A percentile compares a stretch with the other conserved stretches of the same genome.
Conservation (phyloP, 1,140 invertebrate species). For the Hesperophylax magnus region DNA sequence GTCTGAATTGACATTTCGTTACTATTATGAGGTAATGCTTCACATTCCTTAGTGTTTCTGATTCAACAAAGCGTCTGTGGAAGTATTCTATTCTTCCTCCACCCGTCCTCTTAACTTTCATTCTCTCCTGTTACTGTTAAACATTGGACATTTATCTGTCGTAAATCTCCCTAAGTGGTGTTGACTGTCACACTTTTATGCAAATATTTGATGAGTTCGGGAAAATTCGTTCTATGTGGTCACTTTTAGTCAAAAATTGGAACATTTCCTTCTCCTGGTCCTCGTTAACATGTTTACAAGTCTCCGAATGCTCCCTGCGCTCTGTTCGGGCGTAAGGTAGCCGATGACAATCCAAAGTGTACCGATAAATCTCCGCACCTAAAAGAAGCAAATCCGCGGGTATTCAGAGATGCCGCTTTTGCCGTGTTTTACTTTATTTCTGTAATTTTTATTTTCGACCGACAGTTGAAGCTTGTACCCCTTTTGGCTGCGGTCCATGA, state of each 20-base stretch:
- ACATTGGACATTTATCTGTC: conserved; percentile 11
- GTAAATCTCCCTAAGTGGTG: conserved; percentile 20
- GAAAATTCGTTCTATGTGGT: background rate
- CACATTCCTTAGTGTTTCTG: background rate
- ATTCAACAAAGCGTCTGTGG: conserved; percentile 8
- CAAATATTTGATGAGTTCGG: background rate
- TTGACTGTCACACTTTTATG: conserved; percentile 7
- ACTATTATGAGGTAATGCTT: conserved; percentile 5
- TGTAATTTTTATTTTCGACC: conserved; percentile 8
- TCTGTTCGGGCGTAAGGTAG: background rate
- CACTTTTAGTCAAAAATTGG: no score
- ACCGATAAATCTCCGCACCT: background rate
- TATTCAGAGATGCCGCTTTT: background rate
- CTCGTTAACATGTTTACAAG: conserved; percentile 1
- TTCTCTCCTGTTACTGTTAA: conserved; percentile 9
- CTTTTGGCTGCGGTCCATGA: conserved; percentile 30
- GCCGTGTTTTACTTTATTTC: conserved; percentile 3
- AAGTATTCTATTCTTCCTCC: background rate
- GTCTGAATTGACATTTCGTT: background rate
- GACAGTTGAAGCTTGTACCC: conserved; percentile 17
- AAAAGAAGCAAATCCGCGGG: background rate
- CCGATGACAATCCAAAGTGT: conserved; percentile 12
- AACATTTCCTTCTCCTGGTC: background rate
- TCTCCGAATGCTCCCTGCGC: background rate
- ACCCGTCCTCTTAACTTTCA: background rate